Base-by-base conservation (phyloP, 92 coral and sea anemone species). In the Desmophyllum pertusum region DNA sequence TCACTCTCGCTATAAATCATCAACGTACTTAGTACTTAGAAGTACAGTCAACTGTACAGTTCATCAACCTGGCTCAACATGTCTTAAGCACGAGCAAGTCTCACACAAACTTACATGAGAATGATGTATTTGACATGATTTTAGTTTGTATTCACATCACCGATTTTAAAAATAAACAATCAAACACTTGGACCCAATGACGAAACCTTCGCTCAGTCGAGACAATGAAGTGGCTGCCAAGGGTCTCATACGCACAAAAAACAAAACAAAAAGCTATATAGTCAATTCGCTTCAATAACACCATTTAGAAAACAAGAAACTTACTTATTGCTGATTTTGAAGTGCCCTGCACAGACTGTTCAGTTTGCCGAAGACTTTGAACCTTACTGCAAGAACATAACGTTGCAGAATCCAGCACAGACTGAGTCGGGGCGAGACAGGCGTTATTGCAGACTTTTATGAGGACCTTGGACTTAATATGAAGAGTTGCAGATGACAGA, bases 131-230 rank as follows among this genome's bases (percentile, higher is more conserved):
- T 67, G 35, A 35, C 19, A 4, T 1, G 7, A 17, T 36, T 65
- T 17, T 67, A 30, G 37, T 65, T 35, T 0, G 17, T 35, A 33
- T 67, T 8, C 29, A 36, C 73, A 67, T 36, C 42, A 67, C 73
- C n/a, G 73, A 67, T 67, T 38, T n/a, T n/a, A n/a, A 37, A 18
- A 67, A 35, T 18, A 67, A 74, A 74, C n/a, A 74, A 30, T 74
- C 27, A 74, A 17, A 19, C 63, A 48, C 78, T 73, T 46, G 37
- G 29, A 1, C 36, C 51, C n/a, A 39, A 74, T 45, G 25, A 30
- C 38, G 78, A 74, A 45, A 27, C 37, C 29, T 15, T 67, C 27
- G 27, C 73, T 33, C 73, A 38, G 9, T 37, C 73, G 73, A 67
- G 45, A 67, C 73, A 67, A 37, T 67, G 13, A 15, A 37, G 14